phyloP scores from a whole-genome alignment of 1,140 invertebrate species.

The Aphis gossypii region DNA sequence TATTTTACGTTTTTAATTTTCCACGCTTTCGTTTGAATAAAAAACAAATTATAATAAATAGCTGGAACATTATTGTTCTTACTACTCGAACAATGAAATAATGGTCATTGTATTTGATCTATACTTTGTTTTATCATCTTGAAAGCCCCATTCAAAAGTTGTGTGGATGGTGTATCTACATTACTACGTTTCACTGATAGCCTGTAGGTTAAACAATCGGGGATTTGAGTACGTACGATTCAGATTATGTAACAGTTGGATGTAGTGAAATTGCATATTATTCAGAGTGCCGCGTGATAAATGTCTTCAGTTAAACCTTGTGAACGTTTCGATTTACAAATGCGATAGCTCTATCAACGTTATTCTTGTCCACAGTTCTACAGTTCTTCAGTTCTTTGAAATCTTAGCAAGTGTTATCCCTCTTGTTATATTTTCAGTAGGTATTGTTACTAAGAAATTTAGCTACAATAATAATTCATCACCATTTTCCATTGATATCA shows the following conservation, averaged over 20 bases:
- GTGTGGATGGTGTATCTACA: neutral
- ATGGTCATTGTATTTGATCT: neutral
- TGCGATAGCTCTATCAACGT: neutral
- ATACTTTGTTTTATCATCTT: neutral
- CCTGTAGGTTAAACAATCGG: constrained; percentile 5
- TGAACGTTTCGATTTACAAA: neutral
- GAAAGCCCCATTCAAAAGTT: neutral
- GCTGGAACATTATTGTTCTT: neutral
- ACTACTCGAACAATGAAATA: neutral
- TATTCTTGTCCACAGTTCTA: neutral
- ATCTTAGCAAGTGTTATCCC: neutral
- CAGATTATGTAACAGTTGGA: neutral
- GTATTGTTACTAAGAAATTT: neutral
- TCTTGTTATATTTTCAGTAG: neutral
- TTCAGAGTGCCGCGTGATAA: neutral
- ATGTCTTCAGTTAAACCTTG: neutral
- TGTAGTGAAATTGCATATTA: constrained; percentile 35
- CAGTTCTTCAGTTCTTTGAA: neutral
- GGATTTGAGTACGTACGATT: neutral
- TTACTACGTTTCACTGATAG: neutral
- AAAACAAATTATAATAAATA: neutral
- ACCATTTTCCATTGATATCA: neutral
- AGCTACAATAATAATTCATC: neutral
- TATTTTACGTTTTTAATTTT: neutral
- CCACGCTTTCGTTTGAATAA: neutral